A percentile compares a stretch with the other conserved stretches of the same genome.
Conservation (phyloP, 2,888 invertebrate species). For the Acheta domesticus region DNA sequence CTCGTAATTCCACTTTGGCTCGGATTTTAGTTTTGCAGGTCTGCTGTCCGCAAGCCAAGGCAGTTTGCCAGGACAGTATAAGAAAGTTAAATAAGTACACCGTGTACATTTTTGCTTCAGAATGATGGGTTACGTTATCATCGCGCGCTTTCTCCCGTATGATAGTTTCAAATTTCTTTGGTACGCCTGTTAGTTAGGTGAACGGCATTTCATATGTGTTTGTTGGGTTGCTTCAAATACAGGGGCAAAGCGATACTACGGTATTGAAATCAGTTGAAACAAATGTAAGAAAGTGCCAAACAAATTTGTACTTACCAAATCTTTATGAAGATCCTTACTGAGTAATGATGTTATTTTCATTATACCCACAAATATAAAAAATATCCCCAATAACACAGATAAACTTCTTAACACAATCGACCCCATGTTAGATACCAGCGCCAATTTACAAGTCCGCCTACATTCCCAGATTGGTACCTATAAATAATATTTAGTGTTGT, state of each 20-base stretch:
- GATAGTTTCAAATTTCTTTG: conserved; percentile 12
- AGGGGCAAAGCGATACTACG: conserved; percentile 24
- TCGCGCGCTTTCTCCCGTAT: background rate
- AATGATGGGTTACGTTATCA: background rate
- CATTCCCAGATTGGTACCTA: conserved; percentile 8
- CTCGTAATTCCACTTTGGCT: conserved; percentile 31
- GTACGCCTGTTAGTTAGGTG: conserved; percentile 26
- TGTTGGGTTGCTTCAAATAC: conserved; percentile 26
- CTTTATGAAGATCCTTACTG: conserved; percentile 93
- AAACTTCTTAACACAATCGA: conserved; percentile 86
- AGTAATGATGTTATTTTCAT: conserved; percentile 88
- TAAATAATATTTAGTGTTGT: background rate
- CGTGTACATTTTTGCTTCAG: background rate
- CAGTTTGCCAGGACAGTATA: conserved; percentile 32
- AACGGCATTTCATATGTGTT: conserved; percentile 25
- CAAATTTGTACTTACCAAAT: conserved; percentile 69
- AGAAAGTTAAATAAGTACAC: conserved; percentile 25
- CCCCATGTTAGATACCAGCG: conserved; percentile 49
- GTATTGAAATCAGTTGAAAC: too few relatives aligned
- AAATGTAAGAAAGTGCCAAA: background rate
- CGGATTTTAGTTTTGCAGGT: conserved; percentile 27
- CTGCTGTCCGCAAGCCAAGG: conserved; percentile 31
- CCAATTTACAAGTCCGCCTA: conserved; percentile 27
- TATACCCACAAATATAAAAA: conserved; percentile 92
- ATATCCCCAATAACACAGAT: conserved; percentile 85